Conservation (phyloP, 1,140 invertebrate genomes). For the Hypothenemus hampei region DNA sequence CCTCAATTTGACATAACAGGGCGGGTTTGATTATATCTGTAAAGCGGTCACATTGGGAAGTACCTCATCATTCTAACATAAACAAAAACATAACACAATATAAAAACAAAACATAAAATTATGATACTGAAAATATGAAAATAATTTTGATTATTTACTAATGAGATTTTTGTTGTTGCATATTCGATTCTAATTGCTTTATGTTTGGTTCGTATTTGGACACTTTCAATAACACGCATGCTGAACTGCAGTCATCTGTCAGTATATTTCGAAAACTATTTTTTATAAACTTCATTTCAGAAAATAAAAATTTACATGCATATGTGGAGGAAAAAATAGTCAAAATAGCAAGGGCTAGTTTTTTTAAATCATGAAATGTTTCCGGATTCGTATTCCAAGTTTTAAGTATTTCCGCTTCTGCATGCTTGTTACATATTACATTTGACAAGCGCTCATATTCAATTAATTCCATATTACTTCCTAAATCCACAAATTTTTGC, state of each 20-base stretch:
- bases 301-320: slow-evolving; percentile 33
- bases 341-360: slow-evolving; percentile 34
- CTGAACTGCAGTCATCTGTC: slow-evolving; percentile 34
- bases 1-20: too few species aligned
- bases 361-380: slow-evolving; percentile 33
- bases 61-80: too few species aligned
- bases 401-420: slow-evolving; percentile 1
- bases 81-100: too few species aligned
- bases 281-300: slow-evolving; percentile 35
- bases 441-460: slow-evolving; percentile 15
- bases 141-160: too few species aligned
- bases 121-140: too few species aligned
- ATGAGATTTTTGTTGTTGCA: slow-evolving; percentile 25
- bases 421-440: slow-evolving; percentile 1
- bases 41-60: too few species aligned
- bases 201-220: slow-evolving; percentile 36
- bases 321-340: slow-evolving; percentile 32
- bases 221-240: slow-evolving; percentile 37
- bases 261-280: slow-evolving; percentile 31
- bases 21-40: too few species aligned
- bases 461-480: slow-evolving; percentile 31
- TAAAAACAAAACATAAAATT: too few species aligned
- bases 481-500: slow-evolving; percentile 15
- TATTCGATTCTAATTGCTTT: slow-evolving; percentile 23
- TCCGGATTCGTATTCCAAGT: slow-evolving; percentile 19